phyloP scores from a whole-genome alignment of 2,113 vertebrate species.

The Pygoscelis antarcticus region DNA sequence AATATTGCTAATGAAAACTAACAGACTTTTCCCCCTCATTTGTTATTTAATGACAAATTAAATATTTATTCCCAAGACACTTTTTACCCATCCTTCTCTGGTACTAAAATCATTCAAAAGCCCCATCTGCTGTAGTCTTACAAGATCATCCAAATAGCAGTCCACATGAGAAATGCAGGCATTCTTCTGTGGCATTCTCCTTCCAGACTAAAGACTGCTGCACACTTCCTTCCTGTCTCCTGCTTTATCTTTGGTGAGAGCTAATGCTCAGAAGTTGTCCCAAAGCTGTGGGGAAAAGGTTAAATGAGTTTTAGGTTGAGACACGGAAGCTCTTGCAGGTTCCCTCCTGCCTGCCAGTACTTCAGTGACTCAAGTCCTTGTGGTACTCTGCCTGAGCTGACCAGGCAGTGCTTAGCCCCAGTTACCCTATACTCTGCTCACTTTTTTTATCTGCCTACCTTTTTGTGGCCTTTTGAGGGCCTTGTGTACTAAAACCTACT shows the following conservation, averaged over 20 bases:
- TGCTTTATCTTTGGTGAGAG: background rate
- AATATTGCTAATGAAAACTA: background rate
- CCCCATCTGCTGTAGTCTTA: background rate
- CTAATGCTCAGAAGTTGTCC: background rate
- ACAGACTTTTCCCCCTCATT: background rate
- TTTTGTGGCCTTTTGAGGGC: background rate
- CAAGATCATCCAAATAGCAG: background rate
- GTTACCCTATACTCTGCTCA: background rate
- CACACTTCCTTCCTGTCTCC: background rate
- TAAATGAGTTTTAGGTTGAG: background rate
- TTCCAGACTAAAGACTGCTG: background rate
- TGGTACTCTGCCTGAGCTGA: background rate
- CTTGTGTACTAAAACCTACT: background rate
- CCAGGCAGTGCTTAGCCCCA: background rate
- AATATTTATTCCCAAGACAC: background rate
- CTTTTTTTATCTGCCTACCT: background rate
- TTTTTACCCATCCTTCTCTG: background rate
- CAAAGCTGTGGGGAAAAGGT: background rate
- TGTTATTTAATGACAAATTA: background rate
- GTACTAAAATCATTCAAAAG: background rate
- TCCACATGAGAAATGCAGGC: background rate
- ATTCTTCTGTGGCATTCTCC: background rate
- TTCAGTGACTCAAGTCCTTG: background rate
- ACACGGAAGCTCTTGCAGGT: background rate
- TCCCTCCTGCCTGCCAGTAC: background rate